Evolutionary conservation across 2,113 vertebrate genomes (phyloP).

Genomic region (Epinephelus fuscoguttatus): DNA sequence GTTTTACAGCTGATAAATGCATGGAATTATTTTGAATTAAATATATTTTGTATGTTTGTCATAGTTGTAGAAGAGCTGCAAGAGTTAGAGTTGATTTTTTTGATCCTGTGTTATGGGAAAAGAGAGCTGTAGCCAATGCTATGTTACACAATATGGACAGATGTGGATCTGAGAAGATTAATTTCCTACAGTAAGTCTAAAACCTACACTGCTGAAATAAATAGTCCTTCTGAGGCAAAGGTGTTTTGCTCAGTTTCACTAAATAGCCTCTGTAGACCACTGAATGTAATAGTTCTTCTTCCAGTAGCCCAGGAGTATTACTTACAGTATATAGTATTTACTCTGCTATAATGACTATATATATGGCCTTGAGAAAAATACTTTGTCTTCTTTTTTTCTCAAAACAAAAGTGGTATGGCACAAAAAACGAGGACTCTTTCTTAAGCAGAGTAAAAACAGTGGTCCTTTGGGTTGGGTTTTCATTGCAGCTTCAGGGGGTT

Average conservation of each 20-base stretch:
- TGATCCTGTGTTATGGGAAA: not conserved
- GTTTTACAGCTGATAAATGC: not conserved
- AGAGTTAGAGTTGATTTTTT: no score
- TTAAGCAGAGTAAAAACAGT: not conserved
- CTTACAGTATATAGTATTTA: conserved; percentile 1
- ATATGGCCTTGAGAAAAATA: conserved; percentile 1
- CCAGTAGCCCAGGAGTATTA: not conserved
- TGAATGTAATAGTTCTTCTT: conserved; percentile 12
- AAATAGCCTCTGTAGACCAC: conserved; percentile 16
- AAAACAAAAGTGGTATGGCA: not conserved
- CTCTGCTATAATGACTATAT: conserved; percentile 4
- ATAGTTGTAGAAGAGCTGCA: not conserved
- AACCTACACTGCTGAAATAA: conserved; percentile 12
- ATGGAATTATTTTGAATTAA: not conserved
- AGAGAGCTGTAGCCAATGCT: not conserved
- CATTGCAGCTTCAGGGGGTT: not conserved
- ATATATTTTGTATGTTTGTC: not conserved
- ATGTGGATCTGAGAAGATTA: conserved; percentile 15
- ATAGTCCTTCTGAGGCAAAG: not conserved
- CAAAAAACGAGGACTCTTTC: not conserved
- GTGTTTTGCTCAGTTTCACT: conserved; percentile 21
- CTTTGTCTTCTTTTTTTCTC: not conserved
- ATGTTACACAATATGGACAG: not conserved
- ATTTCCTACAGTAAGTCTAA: conserved; percentile 1
- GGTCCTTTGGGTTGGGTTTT: conserved; percentile 14